Percentiles rank a stretch among this genome's conserved stretches.
Conservation (phyloP, 2,888 invertebrate genomes). For the Clanis bilineata region DNA sequence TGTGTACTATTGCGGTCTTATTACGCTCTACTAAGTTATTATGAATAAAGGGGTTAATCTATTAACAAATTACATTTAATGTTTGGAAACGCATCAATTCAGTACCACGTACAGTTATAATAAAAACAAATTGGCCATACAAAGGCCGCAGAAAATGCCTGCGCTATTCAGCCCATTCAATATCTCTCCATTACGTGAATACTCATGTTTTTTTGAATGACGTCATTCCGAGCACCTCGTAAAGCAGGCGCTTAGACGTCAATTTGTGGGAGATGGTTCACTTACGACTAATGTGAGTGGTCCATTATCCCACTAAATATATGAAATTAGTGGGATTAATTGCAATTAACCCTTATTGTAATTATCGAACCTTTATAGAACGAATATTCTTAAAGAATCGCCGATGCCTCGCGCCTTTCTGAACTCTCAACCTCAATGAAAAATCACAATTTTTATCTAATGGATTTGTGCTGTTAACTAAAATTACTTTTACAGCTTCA, state of each 20-base stretch:
- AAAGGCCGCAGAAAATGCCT: neutral
- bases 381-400: too few species aligned
- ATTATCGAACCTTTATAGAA: too few species aligned
- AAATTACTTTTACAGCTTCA: too few species aligned
- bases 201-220: neutral
- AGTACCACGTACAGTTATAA: neutral
- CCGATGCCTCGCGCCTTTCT: too few species aligned
- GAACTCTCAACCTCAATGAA: too few species aligned
- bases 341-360: too few species aligned
- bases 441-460: too few species aligned
- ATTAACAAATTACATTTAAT: neutral
- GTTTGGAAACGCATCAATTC: neutral
- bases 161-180: neutral
- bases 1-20: too few species aligned
- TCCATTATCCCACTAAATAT: constrained; percentile 1
- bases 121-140: neutral
- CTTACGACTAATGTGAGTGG: constrained; percentile 4
- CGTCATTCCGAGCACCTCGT: constrained; percentile 2
- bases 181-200: neutral
- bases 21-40: too few species aligned
- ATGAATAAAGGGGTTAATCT: too few species aligned
- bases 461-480: too few species aligned
- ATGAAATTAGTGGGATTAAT: neutral
- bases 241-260: constrained; percentile 1
- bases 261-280: neutral